Base-by-base conservation (phyloP, 2,797 vertebrate species). In the Crenichthys baileyi region DNA sequence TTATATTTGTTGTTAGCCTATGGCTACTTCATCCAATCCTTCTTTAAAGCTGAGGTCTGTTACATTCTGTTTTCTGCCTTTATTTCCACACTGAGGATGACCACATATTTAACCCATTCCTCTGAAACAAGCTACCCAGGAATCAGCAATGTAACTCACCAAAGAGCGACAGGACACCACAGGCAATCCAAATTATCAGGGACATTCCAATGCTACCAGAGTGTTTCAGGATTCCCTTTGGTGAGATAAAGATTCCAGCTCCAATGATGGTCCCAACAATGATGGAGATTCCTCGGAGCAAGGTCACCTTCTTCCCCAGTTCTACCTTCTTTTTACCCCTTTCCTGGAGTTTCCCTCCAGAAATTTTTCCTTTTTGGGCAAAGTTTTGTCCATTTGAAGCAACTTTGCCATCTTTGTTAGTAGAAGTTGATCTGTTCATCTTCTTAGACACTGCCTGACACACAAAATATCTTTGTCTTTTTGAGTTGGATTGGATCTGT, bases 181-280 rank as follows among this genome's bases (percentile, higher is more conserved):
- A 99, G 18, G 77, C 95, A 0, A 96, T 95, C 98, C 98, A 99
- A 71, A 99, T 89, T 2, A 92, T 82, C 84, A 99, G 95, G 41
- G 98, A 98, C 97, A 98, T 96, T 83, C 98, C 98, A 78, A 99
- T 92, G 0, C 97, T 98, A 83, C 98, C 98, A 0, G 98, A 97
- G 90, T 98, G 94, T 86, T 96, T 92, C 75, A 99, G 96, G 88
- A 99, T 98, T 78, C 97, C 97, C 92, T 97, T 98, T 0, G 98
- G 98, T 39, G 98, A 97, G 91, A 99, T 98, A 95, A 99, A 99
- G 93, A 99, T 98, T 68, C 98, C 98, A 0, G 97, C 97, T 82
- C 98, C 98, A 24, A 99, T 98, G 93, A 99, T 97, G 82, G 96
- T 99, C 51, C 98, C 98, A 12, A 97, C 95, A 85, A 99, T 99